phyloP scores from a whole-genome alignment of 1,140 invertebrate genomes.

The Belonocnema kinseyi region DNA sequence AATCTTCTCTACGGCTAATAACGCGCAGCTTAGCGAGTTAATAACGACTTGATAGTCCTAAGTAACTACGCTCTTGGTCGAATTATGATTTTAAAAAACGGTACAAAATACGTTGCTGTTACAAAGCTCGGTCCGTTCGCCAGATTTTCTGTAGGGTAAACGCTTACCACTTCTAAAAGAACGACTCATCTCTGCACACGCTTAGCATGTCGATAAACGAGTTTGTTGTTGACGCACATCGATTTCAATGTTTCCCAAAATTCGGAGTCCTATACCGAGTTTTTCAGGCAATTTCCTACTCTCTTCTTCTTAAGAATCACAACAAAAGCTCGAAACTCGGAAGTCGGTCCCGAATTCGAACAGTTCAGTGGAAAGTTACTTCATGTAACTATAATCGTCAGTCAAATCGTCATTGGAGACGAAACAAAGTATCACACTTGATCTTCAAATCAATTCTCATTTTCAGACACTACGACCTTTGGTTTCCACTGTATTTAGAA shows the following conservation, averaged over 20 bases:
- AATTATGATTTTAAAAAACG: slow-evolving; percentile 32
- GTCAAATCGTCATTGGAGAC: not conserved
- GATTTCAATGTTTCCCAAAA: slow-evolving; percentile 4
- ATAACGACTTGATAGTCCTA: slow-evolving; percentile 26
- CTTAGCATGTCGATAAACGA: slow-evolving; percentile 6
- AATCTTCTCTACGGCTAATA: slow-evolving; percentile 15
- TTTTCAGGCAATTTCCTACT: slow-evolving; percentile 15
- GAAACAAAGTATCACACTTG: slow-evolving; percentile 9
- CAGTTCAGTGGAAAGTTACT: slow-evolving; percentile 23
- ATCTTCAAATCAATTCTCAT: not conserved
- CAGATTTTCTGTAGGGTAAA: not conserved
- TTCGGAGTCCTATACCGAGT: not conserved
- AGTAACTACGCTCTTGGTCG: slow-evolving; percentile 29
- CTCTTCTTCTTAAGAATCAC: slow-evolving; percentile 20
- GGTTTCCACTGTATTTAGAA: slow-evolving; percentile 11
- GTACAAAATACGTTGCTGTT: slow-evolving; percentile 30
- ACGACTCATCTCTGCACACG: not conserved
- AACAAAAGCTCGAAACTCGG: slow-evolving; percentile 9
- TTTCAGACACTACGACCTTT: slow-evolving; percentile 6
- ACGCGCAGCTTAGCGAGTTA: not conserved
- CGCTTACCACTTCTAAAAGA: slow-evolving; percentile 10
- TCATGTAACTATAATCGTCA: slow-evolving; percentile 6
- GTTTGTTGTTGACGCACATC: slow-evolving; percentile 26
- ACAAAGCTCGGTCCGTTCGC: slow-evolving; percentile 18
- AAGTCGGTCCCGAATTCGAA: not conserved